These are phyloP conservation scores for Hippocampus comes DNA, from an alignment of 2,113 vertebrate species.

Conservation along the genomic window DNA sequence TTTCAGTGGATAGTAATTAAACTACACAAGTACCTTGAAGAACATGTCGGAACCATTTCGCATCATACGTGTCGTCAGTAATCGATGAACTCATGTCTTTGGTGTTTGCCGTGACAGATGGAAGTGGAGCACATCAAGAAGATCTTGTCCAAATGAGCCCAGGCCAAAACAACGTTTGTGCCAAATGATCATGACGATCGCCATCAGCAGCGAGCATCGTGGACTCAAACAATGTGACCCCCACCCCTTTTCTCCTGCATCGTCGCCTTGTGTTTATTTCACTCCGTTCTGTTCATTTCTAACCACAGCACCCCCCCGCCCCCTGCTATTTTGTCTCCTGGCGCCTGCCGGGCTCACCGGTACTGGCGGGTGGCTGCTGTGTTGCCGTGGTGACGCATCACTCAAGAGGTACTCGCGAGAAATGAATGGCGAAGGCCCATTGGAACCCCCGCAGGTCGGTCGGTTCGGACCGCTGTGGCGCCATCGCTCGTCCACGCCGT, in stretches of 20 bases:
- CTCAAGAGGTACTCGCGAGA: conserved; percentile 86
- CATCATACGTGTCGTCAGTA: neutral
- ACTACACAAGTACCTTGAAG: too few species aligned
- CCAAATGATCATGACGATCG: conserved; percentile 77
- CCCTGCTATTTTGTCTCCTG: conserved; percentile 32
- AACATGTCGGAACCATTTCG: too few species aligned
- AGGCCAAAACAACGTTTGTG: conserved; percentile 87
- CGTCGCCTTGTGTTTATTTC: conserved; percentile 47
- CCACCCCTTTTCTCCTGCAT: neutral
- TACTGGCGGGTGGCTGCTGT: conserved; percentile 33
- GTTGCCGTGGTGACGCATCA: conserved; percentile 56
- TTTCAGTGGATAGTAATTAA: too few species aligned
- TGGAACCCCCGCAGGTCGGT: conserved; percentile 38
- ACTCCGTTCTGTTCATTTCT: conserved; percentile 25
- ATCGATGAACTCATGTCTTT: conserved; percentile 19
- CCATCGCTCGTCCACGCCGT: conserved; percentile 77
- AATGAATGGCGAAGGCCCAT: conserved; percentile 33
- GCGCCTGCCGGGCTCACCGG: conserved; percentile 40
- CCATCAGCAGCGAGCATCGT: conserved; percentile 35
- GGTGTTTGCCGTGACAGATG: conserved; percentile 71
- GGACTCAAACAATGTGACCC: conserved; percentile 30
- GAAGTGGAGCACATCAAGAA: conserved; percentile 98
- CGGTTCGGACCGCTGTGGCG: conserved; percentile 82
- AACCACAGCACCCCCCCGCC: conserved; percentile 45
- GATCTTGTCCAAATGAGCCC: conserved; percentile 87